Base-by-base conservation (phyloP, 2,113 vertebrate species). In the Sander vitreus region DNA sequence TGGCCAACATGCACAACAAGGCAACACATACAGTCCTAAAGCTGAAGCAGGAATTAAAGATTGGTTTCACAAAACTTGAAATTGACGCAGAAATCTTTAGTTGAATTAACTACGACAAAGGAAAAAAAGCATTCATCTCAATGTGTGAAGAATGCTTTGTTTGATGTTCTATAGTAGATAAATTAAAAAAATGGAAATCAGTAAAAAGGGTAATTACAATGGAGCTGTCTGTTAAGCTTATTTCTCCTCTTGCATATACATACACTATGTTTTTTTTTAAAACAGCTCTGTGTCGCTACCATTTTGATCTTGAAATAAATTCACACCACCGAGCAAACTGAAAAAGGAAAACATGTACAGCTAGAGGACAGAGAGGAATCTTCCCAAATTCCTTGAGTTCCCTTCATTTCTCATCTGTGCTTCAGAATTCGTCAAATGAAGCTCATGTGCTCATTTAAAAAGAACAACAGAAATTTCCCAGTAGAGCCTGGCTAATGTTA, bases 401-500 rank as follows among this genome's bases (percentile, higher is more conserved):
- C 68, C 33, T 45, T 18, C 16, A 81, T 75, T 78, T 73, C 47
- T 80, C 36, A 67, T 90, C 71, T 36, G 58, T 10, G 3, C 47
- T 50, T 67, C 72, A 58, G 25, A 76, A 59, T 80, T 67, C 77
- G 78, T 74, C 18, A 66, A 87, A 85, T 45, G 54, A 86, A 59
- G 75, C 78, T 77, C 53, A 0, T 76, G 72, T 36, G 68, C 66
- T 84, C 75, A 50, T 85, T 90, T 67, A 48, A 66, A 78, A 89
- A 80, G 69, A 87, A 86, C 62, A 85, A 83, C 25, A 85, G 12
- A 77, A 80, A 85, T 91, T 89, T 90, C 88, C 91, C 87, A 86
- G 83, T 8, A 66, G 87, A 87, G 76, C 27, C 25, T 1, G 55
- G 76, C 83, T 92, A 90, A 93, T 89, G 82, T 83, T 84, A 80